These are phyloP conservation scores for Dysidea cf. avara DNA, from an alignment of 37 sponge, comb jelly and placozoan species.

Conservation along the genomic window DNA sequence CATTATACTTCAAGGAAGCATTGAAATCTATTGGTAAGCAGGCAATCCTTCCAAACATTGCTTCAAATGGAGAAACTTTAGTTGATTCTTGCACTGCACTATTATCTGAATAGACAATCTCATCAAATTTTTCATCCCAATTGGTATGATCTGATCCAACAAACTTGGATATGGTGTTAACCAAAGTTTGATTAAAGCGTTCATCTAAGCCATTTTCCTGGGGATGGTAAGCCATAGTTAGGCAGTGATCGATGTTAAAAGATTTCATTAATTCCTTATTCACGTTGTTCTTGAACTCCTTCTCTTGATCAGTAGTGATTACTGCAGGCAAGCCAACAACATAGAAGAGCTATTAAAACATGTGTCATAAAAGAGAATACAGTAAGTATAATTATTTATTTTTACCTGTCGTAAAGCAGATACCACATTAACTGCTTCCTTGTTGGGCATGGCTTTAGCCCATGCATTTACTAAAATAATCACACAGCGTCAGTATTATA, in stretches of 20 bases:
- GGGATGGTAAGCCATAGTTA: constrained; percentile 45
- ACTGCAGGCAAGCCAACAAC: constrained; percentile 51
- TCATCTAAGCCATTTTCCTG: no score
- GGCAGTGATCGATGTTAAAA: constrained; percentile 36
- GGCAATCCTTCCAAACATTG: constrained; percentile 38
- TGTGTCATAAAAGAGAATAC: no score
- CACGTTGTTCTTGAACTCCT: constrained; percentile 42
- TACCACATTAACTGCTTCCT: constrained; percentile 15
- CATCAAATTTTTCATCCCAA: constrained; percentile 23
- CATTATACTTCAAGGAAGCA: background rate
- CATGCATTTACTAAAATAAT: constrained; percentile 48
- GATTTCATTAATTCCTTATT: constrained; percentile 24
- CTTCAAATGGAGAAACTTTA: constrained; percentile 40
- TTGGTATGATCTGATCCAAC: constrained; percentile 6
- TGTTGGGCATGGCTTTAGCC: constrained; percentile 42
- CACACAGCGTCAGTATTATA: constrained; percentile 37
- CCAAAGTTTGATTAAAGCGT: constrained; percentile 54
- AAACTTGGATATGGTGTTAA: constrained; percentile 34
- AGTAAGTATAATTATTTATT: no score
- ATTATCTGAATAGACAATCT: constrained; percentile 29
- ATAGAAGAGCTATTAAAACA: no score
- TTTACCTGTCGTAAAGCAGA: constrained; percentile 24
- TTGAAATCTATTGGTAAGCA: constrained; percentile 33
- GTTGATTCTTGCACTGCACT: constrained; percentile 35
- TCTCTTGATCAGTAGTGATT: constrained; percentile 51